Percentiles rank a stretch among this genome's conserved stretches.
Evolutionary conservation across 1,140 invertebrate genomes (phyloP).

Genomic region (Liolophura sinensis): DNA sequence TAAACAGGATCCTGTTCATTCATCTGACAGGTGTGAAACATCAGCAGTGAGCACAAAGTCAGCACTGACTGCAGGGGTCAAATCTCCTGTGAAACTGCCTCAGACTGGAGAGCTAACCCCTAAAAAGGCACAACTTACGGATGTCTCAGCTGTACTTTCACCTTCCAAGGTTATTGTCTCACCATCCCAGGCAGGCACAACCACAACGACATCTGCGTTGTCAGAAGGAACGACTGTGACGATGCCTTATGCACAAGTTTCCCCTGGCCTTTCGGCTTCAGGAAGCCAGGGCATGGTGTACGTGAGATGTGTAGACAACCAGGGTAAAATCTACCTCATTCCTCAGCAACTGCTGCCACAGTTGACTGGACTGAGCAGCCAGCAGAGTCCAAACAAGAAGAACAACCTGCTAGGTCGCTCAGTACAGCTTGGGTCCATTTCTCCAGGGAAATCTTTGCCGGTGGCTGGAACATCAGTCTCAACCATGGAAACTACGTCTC

Average conservation of each 20-base stretch:
- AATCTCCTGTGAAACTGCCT: too few species aligned
- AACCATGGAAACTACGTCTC: background rate
- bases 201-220: background rate
- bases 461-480: background rate
- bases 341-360: constrained; percentile 23
- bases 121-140: too few species aligned
- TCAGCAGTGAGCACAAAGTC: too few species aligned
- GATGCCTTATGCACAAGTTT: background rate
- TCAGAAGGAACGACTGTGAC: background rate
- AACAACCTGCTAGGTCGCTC: background rate
- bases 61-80: too few species aligned
- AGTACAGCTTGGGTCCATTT: background rate
- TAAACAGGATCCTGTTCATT: too few species aligned
- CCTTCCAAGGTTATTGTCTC: background rate
- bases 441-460: background rate
- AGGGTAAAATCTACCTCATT: constrained; percentile 30
- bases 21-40: too few species aligned
- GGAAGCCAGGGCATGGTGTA: constrained; percentile 22
- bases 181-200: background rate
- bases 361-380: background rate
- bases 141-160: background rate
- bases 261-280: constrained; percentile 14
- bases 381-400: too few species aligned
- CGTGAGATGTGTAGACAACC: constrained; percentile 24
- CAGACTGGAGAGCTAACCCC: too few species aligned